phyloP scores from a whole-genome alignment of 2,888 invertebrate genomes.

The Oligia latruncula region DNA sequence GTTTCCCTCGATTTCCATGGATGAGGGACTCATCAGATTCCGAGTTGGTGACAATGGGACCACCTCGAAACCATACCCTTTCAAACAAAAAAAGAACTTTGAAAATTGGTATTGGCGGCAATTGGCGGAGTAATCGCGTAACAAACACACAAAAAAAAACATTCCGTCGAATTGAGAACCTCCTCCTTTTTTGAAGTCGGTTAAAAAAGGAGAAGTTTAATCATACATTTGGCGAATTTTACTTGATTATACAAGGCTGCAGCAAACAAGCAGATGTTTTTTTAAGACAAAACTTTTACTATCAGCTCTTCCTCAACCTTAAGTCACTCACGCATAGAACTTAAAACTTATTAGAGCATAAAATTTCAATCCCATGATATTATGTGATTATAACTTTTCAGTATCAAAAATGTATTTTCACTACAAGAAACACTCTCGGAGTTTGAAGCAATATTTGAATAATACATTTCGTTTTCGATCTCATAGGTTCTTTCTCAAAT shows the following conservation, averaged over 20 bases:
- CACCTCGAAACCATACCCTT: too few species aligned
- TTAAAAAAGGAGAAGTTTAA: neutral
- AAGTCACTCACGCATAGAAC: constrained; percentile 26
- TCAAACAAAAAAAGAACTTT: too few species aligned
- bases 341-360: constrained; percentile 45
- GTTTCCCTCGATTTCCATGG: too few species aligned
- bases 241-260: neutral
- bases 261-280: neutral
- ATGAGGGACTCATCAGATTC: too few species aligned
- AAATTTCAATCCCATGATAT: constrained; percentile 60
- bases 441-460: constrained; percentile 46
- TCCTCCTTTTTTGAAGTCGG: too few species aligned
- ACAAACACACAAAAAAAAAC: too few species aligned
- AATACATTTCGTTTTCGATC: constrained; percentile 33
- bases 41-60: too few species aligned
- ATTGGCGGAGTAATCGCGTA: too few species aligned
- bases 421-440: constrained; percentile 31
- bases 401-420: constrained; percentile 48
- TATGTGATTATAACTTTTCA: constrained; percentile 60
- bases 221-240: neutral
- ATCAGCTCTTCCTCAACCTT: constrained; percentile 13
- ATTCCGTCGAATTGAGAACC: too few species aligned
- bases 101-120: too few species aligned
- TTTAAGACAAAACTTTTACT: neutral
- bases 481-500: neutral